Evolutionary conservation across 2,797 vertebrate genomes (phyloP), one percentile per base, ranked within the genome.

Genomic region (Caiman crocodilus): DNA sequence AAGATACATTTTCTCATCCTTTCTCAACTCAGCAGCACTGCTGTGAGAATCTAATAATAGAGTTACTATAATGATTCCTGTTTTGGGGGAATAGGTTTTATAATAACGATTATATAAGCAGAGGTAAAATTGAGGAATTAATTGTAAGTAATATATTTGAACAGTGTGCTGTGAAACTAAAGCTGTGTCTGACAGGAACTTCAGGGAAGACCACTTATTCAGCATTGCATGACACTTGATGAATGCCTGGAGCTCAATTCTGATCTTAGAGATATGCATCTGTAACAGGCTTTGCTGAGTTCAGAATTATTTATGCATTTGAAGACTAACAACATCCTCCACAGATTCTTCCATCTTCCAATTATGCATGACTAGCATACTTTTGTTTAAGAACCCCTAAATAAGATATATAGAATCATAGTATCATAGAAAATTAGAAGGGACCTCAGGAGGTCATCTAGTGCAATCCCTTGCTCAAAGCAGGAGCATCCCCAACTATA

Each of bases 41-140:
- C 88, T 91, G 76, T 26, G 61, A 93, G 93, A 95, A 82, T 96
- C 96, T 96, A 96, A 96, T 94, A 95, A 91, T 93, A 94, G 89
- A 12, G 84, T 96, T 91, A 84, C 79, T 85, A 71, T 86, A 93
- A 32, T 84, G 79, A 81, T 92, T 94, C 82, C 79, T 90, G 56
- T 63, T 90, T 74, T 92, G 84, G 75, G 77, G 76, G 79, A 94
- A 94, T 10, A 23, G 13, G 6, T 56, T 67, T 89, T 83, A 87
- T 90, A 87, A 79, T 58, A 75, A 56, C 8, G 92, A 42, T 87
- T 88, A 58, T 0, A 0, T 85, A 90, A 96, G 86, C 85, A 93
- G 63, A 94, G 64, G 35, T 82, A 5, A 76, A 94, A 67, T 50
- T 42, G 71, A 85, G 65, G 87, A 74, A 30, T 25, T 80, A 21